A percentile compares a stretch with the other conserved stretches of the same genome.
Conservation (phyloP, 2,113 vertebrate genomes). For the Zingel zingel region DNA sequence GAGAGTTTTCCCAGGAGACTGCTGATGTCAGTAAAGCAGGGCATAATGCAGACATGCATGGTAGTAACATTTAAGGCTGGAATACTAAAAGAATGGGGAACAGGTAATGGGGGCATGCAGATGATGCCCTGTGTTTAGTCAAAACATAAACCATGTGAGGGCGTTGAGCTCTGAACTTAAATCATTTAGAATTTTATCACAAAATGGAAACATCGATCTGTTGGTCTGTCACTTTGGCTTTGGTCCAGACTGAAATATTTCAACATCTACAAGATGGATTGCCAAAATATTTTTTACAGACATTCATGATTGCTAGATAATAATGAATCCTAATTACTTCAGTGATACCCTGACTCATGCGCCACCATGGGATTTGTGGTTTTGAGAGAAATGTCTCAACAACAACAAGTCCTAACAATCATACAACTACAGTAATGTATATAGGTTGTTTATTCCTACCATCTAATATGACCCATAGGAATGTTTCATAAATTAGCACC, state of each 20-base stretch:
- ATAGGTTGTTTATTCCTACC: too few relatives aligned
- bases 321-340: not conserved
- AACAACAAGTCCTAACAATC: not conserved
- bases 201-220: not conserved
- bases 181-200: not conserved
- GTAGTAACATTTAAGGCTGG: slow-evolving; percentile 16
- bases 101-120: slow-evolving; percentile 12
- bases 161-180: not conserved
- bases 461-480: too few relatives aligned
- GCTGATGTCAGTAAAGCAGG: slow-evolving; percentile 50
- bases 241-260: not conserved
- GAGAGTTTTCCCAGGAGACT: slow-evolving; percentile 8
- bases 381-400: not conserved
- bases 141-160: slow-evolving; percentile 24
- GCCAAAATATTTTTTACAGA: not conserved
- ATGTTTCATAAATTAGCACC: too few relatives aligned
- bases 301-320: not conserved
- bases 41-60: slow-evolving; percentile 51
- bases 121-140: not conserved
- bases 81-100: slow-evolving; percentile 12
- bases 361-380: not conserved
- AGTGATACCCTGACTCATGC: not conserved
- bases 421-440: too few relatives aligned
- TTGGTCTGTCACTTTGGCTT: not conserved
- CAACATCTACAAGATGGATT: not conserved